Base-by-base conservation (phyloP, 92 coral and sea anemone genomes). In the Phymanthus crucifer region DNA sequence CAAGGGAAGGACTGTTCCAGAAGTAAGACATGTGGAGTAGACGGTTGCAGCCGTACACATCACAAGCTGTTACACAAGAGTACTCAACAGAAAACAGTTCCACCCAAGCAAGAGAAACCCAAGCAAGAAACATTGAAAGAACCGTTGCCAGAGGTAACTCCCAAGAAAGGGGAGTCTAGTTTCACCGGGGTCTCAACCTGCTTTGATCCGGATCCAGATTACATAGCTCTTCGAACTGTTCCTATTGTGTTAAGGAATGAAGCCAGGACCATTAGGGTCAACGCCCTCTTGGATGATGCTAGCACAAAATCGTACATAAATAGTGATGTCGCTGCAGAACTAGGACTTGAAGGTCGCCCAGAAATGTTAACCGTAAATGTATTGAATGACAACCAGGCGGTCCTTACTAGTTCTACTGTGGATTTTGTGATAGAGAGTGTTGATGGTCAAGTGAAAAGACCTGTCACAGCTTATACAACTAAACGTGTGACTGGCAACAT, bases 331-430 rank as follows among this genome's bases (percentile, higher is more conserved):
- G 89, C 90, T 11, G 76, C 72, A 18, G 87, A 87, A 24, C 32
- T 78, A 4, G 84, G 58, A 32, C 74, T 87, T 24, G 61, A 81
- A 10, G 86, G 86, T n/a, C 12, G 46, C 6, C 56, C 66, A 8
- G 70, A 67, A 32, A 61, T 35, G 21, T 43, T 81, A 33, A 76
- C 86, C 10, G 90, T 86, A 11, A 81, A 86, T 54, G 80, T 86
- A n/a, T 52, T 86, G n/a, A 86, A 85, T 77, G 93, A 82, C 21
- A 72, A 89, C 90, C 50, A 80, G 73, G 86, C 82, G 4, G 35
- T 29, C 33, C 35, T 66, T 66, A 29, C 27, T n/a, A 66, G 33
- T n/a, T n/a, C 35, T 66, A n/a, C 90, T 1, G 85, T 81, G 58
- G 57, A 77, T 67, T 37, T 81, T 35, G 86, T 70, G 64, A 47